phyloP scores from a whole-genome alignment of 1,140 invertebrate species.

The Eulimnadia texana region DNA sequence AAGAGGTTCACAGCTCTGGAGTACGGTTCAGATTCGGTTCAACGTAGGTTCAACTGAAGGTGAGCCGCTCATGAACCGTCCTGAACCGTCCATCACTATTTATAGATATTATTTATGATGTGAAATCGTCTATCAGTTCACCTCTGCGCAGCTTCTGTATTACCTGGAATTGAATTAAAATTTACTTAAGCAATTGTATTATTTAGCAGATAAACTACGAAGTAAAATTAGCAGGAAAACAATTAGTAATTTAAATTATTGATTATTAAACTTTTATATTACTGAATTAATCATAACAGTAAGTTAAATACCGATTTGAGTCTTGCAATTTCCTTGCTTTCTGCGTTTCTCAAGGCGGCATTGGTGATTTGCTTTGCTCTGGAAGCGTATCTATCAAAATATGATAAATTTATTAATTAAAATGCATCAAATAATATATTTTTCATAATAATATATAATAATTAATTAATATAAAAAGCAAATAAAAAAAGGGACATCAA shows the following conservation, averaged over 20 bases:
- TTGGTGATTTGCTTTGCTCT: constrained; percentile 38
- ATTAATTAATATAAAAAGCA: too few relatives aligned
- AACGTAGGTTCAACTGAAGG: too few relatives aligned
- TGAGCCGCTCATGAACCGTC: too few relatives aligned
- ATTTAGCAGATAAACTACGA: neutral
- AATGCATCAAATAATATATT: neutral
- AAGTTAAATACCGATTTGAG: constrained; percentile 30
- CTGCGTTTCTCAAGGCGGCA: constrained; percentile 33
- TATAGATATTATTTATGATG: too few relatives aligned
- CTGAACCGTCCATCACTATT: too few relatives aligned
- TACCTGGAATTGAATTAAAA: constrained; percentile 21
- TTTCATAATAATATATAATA: neutral
- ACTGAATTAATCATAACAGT: too few relatives aligned
- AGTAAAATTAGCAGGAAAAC: neutral
- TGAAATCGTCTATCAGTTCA: constrained; percentile 25
- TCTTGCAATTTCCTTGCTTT: constrained; percentile 35
- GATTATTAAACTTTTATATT: too few relatives aligned
- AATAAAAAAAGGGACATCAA: too few relatives aligned
- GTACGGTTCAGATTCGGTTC: too few relatives aligned
- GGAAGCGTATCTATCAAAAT: constrained; percentile 32
- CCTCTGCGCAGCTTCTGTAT: constrained; percentile 29
- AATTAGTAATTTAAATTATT: neutral
- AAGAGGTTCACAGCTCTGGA: too few relatives aligned
- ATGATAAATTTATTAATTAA: constrained; percentile 7
- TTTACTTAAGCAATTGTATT: neutral